A percentile compares a stretch with the other conserved stretches of the same genome.
Conservation (phyloP, 2,113 vertebrate species). For the Planiliza haematocheilus region DNA sequence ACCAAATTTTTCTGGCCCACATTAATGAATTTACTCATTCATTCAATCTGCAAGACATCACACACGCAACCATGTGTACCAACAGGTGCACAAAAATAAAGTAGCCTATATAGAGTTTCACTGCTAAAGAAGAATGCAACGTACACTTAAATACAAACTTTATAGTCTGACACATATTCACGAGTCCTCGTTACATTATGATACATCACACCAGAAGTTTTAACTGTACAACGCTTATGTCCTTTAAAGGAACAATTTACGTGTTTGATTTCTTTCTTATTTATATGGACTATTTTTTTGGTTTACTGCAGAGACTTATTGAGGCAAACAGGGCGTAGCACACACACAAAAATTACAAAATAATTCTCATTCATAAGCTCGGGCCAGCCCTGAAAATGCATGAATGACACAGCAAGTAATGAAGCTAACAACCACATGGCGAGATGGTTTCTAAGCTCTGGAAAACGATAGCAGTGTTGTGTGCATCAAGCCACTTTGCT, state of each 20-base stretch:
- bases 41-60: conserved; percentile 35
- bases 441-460: too few species aligned
- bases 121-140: neutral
- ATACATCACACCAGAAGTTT: neutral
- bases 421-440: too few species aligned
- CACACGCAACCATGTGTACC: conserved; percentile 22
- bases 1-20: neutral
- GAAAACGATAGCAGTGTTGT: too few species aligned
- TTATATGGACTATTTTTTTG: too few species aligned
- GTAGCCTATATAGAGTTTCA: neutral
- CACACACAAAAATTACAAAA: too few species aligned
- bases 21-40: neutral
- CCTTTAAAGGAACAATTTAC: neutral
- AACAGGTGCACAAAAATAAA: neutral
- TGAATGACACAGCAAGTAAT: too few species aligned
- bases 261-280: neutral
- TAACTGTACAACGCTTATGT: neutral
- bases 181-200: neutral
- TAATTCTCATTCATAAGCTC: too few species aligned
- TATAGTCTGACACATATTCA: neutral
- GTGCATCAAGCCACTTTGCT: too few species aligned
- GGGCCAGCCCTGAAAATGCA: too few species aligned
- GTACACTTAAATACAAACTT: neutral
- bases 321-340: too few species aligned
- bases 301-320: too few species aligned